Conservation (phyloP, 2,888 invertebrate species). For the Ichneumoninae sp. region DNA sequence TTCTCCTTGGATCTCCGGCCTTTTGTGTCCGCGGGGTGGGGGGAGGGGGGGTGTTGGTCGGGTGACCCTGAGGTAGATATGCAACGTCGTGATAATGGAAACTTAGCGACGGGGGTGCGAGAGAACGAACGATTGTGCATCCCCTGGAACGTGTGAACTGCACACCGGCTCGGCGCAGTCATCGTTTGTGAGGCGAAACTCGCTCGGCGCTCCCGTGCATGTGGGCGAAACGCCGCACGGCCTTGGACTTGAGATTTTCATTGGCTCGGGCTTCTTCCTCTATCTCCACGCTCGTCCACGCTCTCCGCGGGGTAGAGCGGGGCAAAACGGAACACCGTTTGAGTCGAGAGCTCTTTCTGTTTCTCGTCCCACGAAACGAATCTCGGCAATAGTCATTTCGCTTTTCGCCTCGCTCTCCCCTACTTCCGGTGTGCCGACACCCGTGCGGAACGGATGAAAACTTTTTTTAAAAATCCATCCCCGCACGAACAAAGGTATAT, state of each 20-base stretch:
- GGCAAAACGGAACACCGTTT: neutral
- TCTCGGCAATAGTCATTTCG: no score
- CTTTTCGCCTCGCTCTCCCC: neutral
- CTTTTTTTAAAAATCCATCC: no score
- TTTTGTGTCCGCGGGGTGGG: constrained; percentile 44
- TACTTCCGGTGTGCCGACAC: neutral
- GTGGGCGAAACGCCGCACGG: constrained; percentile 49
- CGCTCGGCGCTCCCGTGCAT: constrained; percentile 40
- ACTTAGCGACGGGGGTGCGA: neutral
- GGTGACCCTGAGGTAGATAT: constrained; percentile 54
- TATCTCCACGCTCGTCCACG: neutral
- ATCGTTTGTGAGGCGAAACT: constrained; percentile 29
- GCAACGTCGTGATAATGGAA: constrained; percentile 55
- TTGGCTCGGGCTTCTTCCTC: neutral
- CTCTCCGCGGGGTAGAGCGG: neutral
- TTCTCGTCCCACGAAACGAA: no score
- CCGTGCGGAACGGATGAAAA: no score
- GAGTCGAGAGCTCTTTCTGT: neutral
- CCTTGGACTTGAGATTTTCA: constrained; percentile 63
- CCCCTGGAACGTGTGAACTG: neutral
- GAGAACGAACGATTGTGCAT: constrained; percentile 14
- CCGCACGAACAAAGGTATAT: no score
- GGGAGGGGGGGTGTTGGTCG: no score
- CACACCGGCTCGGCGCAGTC: neutral
- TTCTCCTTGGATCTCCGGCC: constrained; percentile 14